Evolutionary conservation across 92 coral and sea anemone species (phyloP), one percentile per base, ranked within the genome.

Genomic region (Palythoa heliodiscus): DNA sequence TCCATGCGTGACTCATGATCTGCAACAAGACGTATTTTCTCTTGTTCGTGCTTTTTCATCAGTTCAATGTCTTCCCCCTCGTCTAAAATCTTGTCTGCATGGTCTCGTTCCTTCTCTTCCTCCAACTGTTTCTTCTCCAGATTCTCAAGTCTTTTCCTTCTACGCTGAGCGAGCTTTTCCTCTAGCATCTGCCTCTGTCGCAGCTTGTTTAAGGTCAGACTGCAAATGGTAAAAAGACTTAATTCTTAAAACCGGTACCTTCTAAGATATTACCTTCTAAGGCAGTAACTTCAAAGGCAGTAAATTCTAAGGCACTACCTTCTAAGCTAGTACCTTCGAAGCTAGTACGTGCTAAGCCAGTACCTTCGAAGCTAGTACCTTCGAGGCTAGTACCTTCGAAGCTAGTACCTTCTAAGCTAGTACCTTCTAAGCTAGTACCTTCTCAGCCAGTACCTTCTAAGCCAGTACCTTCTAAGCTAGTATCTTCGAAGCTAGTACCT

Each of bases 101-200:
- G 78, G 61, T 94, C 95, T 23, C 87, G 88, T 7, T 82, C 89
- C 91, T 90, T 87, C 52, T 93, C 90, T 74, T 96, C 99, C 10
- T 91, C 87, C 50, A 81, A 87, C 73, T 95, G 99, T 73, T 90
- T 90, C 83, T 87, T 82, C 86, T 93, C 89, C 70, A 97, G 78
- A 48, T 91, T 87, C 15, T 91, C 95, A 89, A 97, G 90, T 70
- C 82, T 93, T 77, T 76, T 75, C 73, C 88, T 92, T 75, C 93
- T 93, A 58, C 95, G 90, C 71, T 93, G 76, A 15, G 96, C 95
- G 71, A 95, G 87, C 69, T 90, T 88, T 22, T 93, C 92, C 83
- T 97, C 95, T 84, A 97, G 70, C 87, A 90, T 89, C 64, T 97
- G 99, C 20, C 98, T 89, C 70, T 97, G 99, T n/a, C 98, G 93